Conservation (phyloP, 2,797 vertebrate species). For the Gastrophryne carolinensis region DNA sequence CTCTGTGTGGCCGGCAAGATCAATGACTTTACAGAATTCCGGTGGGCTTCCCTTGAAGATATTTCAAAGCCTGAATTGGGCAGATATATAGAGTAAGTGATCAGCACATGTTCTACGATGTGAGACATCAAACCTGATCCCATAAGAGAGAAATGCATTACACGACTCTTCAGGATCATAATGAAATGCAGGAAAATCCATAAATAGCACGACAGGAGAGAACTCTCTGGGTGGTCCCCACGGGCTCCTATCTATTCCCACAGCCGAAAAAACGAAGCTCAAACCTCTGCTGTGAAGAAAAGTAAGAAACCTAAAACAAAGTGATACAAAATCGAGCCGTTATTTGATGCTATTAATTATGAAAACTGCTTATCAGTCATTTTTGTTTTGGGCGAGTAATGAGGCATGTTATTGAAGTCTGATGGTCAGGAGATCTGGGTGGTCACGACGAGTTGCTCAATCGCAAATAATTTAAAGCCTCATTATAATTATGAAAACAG, state of each 20-base stretch:
- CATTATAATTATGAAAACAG: constrained; percentile 7
- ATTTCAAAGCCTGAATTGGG: constrained; percentile 48
- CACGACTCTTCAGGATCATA: constrained; percentile 64
- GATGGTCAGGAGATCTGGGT: constrained; percentile 50
- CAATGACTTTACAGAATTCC: constrained; percentile 6
- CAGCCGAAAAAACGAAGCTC: constrained; percentile 57
- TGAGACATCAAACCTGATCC: constrained; percentile 55
- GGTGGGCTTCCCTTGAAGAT: constrained; percentile 15
- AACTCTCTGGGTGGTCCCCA: constrained; percentile 67
- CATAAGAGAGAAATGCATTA: constrained; percentile 55
- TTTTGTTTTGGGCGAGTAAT: background rate
- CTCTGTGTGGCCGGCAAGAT: constrained; percentile 1
- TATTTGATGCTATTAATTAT: constrained; percentile 53
- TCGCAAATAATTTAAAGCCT: constrained; percentile 50
- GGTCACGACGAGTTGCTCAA: constrained; percentile 42
- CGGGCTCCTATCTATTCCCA: constrained; percentile 55
- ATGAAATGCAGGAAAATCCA: constrained; percentile 62
- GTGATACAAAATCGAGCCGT: constrained; percentile 56
- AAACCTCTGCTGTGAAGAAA: constrained; percentile 53
- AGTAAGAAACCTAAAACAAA: constrained; percentile 47
- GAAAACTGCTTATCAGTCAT: constrained; percentile 57
- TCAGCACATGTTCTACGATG: constrained; percentile 53
- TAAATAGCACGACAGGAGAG: constrained; percentile 59
- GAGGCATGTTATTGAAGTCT: constrained; percentile 38
- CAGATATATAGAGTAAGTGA: constrained; percentile 53